A percentile compares a stretch with the other conserved stretches of the same genome.
Conservation (phyloP, 2,888 invertebrate genomes). For the Troides oblongomaculatus region DNA sequence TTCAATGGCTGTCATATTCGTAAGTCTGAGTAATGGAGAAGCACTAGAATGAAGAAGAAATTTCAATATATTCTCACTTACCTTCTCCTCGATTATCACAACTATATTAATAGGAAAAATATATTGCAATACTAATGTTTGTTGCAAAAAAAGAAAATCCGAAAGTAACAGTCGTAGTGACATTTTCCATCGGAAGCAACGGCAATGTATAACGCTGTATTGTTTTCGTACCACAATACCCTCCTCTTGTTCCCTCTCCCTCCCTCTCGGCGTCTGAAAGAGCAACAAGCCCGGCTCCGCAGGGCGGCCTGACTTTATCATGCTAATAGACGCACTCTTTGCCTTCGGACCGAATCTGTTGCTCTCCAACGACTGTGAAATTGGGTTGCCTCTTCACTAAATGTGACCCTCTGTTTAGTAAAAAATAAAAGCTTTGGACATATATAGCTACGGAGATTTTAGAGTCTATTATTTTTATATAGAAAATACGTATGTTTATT, state of each 20-base stretch:
- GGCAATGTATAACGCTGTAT: constrained; percentile 5
- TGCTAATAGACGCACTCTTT: constrained; percentile 24
- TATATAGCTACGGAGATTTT: neutral
- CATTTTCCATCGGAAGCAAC: neutral
- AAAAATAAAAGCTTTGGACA: neutral
- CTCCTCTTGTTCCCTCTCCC: neutral
- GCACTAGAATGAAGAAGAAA: too few species aligned
- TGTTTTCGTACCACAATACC: constrained; percentile 11
- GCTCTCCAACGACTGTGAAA: constrained; percentile 27
- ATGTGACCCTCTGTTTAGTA: constrained; percentile 16
- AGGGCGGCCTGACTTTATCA: constrained; percentile 19
- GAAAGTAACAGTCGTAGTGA: neutral
- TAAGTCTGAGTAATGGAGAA: too few species aligned
- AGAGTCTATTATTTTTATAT: neutral
- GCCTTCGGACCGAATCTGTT: constrained; percentile 20
- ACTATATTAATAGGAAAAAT: neutral
- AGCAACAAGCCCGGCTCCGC: constrained; percentile 6
- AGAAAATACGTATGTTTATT: neutral
- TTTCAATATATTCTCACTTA: too few species aligned
- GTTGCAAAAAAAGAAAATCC: neutral
- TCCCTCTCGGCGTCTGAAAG: neutral
- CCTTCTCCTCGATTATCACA: too few species aligned
- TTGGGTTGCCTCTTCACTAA: constrained; percentile 19
- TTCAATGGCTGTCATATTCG: too few species aligned
- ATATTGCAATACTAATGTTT: neutral